Conservation (phyloP, 2,888 invertebrate species). For the Helleia helle region DNA sequence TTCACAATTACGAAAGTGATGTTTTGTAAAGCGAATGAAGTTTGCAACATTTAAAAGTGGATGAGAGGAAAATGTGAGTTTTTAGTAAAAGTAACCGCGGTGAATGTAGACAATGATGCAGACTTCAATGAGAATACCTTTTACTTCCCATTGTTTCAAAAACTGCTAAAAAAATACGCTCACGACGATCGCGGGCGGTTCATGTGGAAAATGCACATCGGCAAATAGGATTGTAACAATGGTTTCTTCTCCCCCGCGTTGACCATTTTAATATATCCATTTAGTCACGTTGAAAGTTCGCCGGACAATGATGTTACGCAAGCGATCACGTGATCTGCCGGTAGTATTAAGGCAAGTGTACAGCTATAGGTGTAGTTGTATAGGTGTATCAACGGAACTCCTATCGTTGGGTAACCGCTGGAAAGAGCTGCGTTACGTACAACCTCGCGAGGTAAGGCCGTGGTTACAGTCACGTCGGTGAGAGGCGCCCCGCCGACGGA, state of each 20-base stretch:
- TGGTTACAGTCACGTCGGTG: conserved; percentile 70
- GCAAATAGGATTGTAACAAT: too few relatives aligned
- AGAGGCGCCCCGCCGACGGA: conserved; percentile 67
- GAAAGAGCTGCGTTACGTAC: conserved; percentile 71
- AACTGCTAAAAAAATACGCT: conserved; percentile 14
- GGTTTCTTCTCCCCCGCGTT: too few relatives aligned
- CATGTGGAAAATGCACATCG: conserved; percentile 1
- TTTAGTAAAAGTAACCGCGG: conserved; percentile 44
- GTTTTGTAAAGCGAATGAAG: conserved; percentile 24
- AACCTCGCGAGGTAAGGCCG: conserved; percentile 72
- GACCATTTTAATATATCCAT: conserved; percentile 1
- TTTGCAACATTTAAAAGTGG: background rate
- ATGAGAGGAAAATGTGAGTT: conserved; percentile 11
- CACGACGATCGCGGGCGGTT: conserved; percentile 1
- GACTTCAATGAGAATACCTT: conserved; percentile 12
- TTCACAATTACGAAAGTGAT: conserved; percentile 10
- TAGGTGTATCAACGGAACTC: conserved; percentile 57
- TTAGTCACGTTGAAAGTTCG: conserved; percentile 18
- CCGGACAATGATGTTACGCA: conserved; percentile 56
- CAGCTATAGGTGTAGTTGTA: too few relatives aligned
- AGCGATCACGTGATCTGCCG: conserved; percentile 57
- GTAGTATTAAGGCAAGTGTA: conserved; percentile 46
- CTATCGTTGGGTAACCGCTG: conserved; percentile 67
- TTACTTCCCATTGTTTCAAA: conserved; percentile 20
- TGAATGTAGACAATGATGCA: conserved; percentile 7